Evolutionary conservation across 2,797 vertebrate genomes (phyloP), one percentile per base, ranked within the genome.

Genomic region (Pagetopsis macropterus): DNA sequence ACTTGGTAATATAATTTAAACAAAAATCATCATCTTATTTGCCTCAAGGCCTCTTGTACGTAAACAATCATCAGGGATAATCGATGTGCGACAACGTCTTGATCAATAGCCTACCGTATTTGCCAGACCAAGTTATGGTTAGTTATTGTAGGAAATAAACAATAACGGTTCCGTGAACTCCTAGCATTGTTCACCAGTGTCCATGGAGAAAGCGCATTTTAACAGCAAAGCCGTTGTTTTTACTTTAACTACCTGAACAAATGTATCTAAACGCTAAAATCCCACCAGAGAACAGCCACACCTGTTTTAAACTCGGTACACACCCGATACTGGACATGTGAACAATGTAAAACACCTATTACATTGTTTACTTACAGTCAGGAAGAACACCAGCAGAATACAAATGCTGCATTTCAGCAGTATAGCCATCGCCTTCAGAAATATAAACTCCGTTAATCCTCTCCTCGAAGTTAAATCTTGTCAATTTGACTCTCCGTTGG

Each of bases 321-420:
- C 19, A 3, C 44, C 2, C 13, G 10, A 4, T 1, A 40, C 19
- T 5, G 5, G 3, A 8, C 16, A 31, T 3, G 14, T 6, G 33
- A 46, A 66, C n/a, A 23, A 14, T 6, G 5, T 0, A 43, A 15
- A 4, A 13, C 5, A 3, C 14, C 1, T 1, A 27, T 1, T 16
- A 1, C 9, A n/a, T 14, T 43, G 7, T 8, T 46, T 19, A 80
- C 91, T 92, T 16, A 93, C 93, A 76, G 74, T 48, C 14, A 84
- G n/a, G 31, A 78, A 19, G 23, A 49, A 45, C n/a, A 37, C 57
- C 63, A 93, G 65, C 5, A 88, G 70, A 2, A 76, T 0, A 3
- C 78, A 70, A 23, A 82, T 0, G 31, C 72, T 9, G 57, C 27
- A 49, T 57, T 51, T 86, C 31, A 57, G 64, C 52, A 70, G 46